Percentiles rank a stretch among this genome's conserved stretches.
These are phyloP conservation scores for Axis porcinus DNA, from an alignment of 2,113 vertebrate species.

Conservation along the genomic window DNA sequence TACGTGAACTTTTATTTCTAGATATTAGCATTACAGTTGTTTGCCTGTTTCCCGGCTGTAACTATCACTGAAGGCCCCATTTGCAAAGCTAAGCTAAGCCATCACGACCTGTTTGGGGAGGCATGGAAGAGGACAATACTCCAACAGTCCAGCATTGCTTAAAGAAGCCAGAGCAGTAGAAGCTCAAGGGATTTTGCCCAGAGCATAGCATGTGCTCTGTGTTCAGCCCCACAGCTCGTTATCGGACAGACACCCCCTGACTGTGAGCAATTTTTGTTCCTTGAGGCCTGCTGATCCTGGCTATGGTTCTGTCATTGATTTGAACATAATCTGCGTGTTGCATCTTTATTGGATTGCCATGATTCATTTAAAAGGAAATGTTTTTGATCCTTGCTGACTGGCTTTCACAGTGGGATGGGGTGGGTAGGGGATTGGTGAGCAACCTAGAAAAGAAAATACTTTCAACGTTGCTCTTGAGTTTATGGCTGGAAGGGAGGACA, in stretches of 20 bases:
- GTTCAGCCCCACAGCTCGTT: slow-evolving; percentile 61
- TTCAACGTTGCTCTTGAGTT: slow-evolving; percentile 68
- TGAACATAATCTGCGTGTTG: slow-evolving; percentile 82
- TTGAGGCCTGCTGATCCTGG: slow-evolving; percentile 82
- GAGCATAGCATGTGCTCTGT: slow-evolving; percentile 35
- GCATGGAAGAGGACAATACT: not conserved
- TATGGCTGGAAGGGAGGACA: slow-evolving; percentile 78
- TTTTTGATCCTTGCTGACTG: slow-evolving; percentile 86
- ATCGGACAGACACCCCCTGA: slow-evolving; percentile 79
- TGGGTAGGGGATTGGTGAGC: slow-evolving; percentile 49
- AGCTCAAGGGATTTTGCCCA: not conserved
- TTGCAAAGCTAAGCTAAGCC: not conserved
- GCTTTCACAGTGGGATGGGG: slow-evolving; percentile 72
- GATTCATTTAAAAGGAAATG: slow-evolving; percentile 93
- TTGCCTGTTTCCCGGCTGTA: not conserved
- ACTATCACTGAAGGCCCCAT: not conserved
- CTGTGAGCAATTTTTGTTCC: slow-evolving; percentile 82
- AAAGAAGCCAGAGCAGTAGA: slow-evolving; percentile 62
- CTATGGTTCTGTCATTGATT: slow-evolving; percentile 82
- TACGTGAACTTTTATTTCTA: not conserved
- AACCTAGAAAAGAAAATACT: slow-evolving; percentile 65
- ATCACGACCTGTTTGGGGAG: not conserved
- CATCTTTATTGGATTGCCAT: slow-evolving; percentile 83
- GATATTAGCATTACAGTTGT: not conserved
- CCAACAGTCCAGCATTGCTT: slow-evolving; percentile 27